Conservation (phyloP, 2,113 vertebrate species). For the Pseudonaja textilis region DNA sequence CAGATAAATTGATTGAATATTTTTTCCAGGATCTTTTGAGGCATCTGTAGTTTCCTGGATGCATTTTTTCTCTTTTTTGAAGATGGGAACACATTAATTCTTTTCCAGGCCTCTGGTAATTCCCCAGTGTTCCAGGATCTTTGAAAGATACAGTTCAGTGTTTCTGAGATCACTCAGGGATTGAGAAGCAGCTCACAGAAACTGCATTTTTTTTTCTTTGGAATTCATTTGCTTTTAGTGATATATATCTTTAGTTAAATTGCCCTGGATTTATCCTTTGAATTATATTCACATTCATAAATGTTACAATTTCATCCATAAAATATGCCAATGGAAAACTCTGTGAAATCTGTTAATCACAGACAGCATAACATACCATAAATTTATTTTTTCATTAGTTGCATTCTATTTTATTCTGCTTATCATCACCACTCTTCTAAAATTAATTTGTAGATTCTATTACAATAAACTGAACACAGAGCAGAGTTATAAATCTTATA, state of each 20-base stretch:
- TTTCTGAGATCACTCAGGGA: background rate
- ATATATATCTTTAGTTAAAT: background rate
- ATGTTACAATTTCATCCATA: slow-evolving; percentile 26
- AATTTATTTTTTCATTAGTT: background rate
- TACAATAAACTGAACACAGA: slow-evolving; percentile 14
- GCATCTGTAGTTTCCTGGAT: background rate
- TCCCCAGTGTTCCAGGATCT: background rate
- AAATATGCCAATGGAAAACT: background rate
- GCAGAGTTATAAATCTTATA: slow-evolving; percentile 35
- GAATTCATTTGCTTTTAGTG: background rate
- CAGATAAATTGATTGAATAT: background rate
- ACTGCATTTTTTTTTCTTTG: background rate
- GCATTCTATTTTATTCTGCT: background rate
- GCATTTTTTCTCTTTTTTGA: no score
- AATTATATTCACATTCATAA: background rate
- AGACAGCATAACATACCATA: background rate
- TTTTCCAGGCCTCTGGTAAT: background rate
- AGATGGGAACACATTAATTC: background rate
- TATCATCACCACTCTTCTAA: slow-evolving; percentile 9
- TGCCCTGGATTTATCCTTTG: background rate
- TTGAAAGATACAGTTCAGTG: background rate
- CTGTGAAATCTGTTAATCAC: background rate
- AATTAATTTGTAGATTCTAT: background rate
- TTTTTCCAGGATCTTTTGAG: background rate
- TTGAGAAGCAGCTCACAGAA: background rate